Conservation (phyloP, 2,113 vertebrate genomes). For the Nesogale talazaci region DNA sequence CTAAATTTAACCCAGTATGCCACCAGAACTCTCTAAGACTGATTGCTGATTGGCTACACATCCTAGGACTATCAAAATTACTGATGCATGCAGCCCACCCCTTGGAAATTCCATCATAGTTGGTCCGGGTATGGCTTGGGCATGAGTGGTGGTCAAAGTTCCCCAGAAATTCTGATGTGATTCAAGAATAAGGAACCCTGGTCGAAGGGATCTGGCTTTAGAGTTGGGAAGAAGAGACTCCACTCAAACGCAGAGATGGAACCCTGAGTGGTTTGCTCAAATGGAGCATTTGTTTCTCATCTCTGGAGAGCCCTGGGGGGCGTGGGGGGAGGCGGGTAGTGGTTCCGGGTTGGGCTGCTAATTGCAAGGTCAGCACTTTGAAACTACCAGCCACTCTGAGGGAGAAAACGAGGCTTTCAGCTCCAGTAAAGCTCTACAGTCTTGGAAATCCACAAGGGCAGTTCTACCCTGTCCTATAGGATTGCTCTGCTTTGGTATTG, state of each 20-base stretch:
- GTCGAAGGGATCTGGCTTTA: not conserved
- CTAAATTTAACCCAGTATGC: too few species aligned
- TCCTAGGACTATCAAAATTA: not conserved
- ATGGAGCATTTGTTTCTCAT: conserved; percentile 23
- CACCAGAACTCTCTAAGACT: too few species aligned
- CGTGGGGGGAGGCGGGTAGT: too few species aligned
- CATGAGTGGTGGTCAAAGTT: not conserved
- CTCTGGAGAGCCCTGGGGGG: not conserved
- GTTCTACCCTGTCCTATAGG: not conserved
- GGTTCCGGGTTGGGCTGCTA: too few species aligned
- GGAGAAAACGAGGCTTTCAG: too few species aligned
- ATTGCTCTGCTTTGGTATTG: not conserved
- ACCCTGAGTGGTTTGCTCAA: not conserved
- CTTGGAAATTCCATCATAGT: not conserved
- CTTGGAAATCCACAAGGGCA: too few species aligned
- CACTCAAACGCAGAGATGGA: not conserved
- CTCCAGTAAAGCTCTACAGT: too few species aligned
- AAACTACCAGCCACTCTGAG: too few species aligned
- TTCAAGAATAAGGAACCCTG: not conserved
- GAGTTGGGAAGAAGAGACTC: not conserved
- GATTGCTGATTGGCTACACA: not conserved
- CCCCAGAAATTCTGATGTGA: not conserved
- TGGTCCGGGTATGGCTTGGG: not conserved
- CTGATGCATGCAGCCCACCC: not conserved
- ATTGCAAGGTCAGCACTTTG: too few species aligned